Percentiles rank a stretch among this genome's conserved stretches.
These are phyloP conservation scores for Morpho helenor DNA, from an alignment of 2,888 invertebrate species.

Conservation along the genomic window DNA sequence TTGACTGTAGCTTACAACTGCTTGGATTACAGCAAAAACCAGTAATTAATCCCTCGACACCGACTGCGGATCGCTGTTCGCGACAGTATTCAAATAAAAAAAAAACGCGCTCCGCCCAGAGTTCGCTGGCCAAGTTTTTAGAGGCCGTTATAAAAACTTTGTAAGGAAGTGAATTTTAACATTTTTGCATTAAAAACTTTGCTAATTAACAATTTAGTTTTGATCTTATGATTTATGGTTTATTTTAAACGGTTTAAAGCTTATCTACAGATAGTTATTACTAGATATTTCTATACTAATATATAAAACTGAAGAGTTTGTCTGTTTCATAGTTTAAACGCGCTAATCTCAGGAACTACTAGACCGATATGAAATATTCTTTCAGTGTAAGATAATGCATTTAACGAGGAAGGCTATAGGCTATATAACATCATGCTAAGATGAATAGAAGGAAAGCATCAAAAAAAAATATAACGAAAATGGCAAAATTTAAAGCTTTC, in stretches of 20 bases:
- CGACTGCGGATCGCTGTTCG: conserved; percentile 21
- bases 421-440: too few species aligned
- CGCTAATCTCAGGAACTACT: too few species aligned
- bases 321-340: too few species aligned
- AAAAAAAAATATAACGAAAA: too few species aligned
- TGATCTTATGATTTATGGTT: conserved; percentile 7
- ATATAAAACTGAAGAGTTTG: too few species aligned
- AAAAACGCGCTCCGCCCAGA: conserved; percentile 9
- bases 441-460: too few species aligned
- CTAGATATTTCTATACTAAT: too few species aligned
- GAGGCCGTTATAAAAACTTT: conserved; percentile 13
- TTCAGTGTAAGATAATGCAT: too few species aligned
- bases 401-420: too few species aligned
- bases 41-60: conserved; percentile 27
- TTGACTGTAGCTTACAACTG: conserved; percentile 20
- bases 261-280: too few species aligned
- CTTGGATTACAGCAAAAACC: conserved; percentile 22
- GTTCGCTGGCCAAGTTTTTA: conserved; percentile 20
- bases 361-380: too few species aligned
- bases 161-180: conserved; percentile 15
- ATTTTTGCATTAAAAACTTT: conserved; percentile 11
- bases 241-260: neutral
- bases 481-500: too few species aligned
- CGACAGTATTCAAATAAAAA: conserved; percentile 25
- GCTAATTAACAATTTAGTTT: conserved; percentile 10